phyloP scores from a whole-genome alignment of 2,888 invertebrate species.

The Erebia epiphron region DNA sequence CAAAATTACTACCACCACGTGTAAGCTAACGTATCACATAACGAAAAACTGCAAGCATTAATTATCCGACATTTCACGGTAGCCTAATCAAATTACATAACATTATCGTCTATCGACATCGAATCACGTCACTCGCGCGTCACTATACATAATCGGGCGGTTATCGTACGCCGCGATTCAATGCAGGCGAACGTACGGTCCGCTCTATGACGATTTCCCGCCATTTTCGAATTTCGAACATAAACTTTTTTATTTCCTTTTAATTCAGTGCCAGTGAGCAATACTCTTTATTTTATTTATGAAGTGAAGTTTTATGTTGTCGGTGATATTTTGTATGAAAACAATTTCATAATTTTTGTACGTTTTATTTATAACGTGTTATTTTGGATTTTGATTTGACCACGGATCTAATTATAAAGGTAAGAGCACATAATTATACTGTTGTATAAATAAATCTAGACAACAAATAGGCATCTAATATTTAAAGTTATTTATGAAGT shows the following conservation, averaged over 20 bases:
- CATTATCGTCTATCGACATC: conserved; percentile 53
- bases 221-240: conserved; percentile 36
- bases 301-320: conserved; percentile 13
- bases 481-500: too few species aligned
- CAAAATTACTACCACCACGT: conserved; percentile 7
- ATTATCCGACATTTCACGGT: conserved; percentile 27
- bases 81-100: conserved; percentile 40
- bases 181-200: conserved; percentile 35
- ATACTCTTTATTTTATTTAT: neutral
- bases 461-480: too few species aligned
- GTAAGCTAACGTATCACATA: conserved; percentile 16
- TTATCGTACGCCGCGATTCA: conserved; percentile 55
- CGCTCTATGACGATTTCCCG: conserved; percentile 27
- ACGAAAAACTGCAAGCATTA: conserved; percentile 26
- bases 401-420: neutral
- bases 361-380: neutral
- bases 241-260: conserved; percentile 24
- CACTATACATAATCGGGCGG: conserved; percentile 63
- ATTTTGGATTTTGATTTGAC: conserved; percentile 4
- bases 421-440: neutral
- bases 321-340: conserved; percentile 1
- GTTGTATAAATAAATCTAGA: too few species aligned
- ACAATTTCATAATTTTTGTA: neutral
- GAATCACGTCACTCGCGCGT: conserved; percentile 51
- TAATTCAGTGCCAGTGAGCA: conserved; percentile 13